These are phyloP conservation scores for Heliconius hewitsoni DNA, from an alignment of 1,140 invertebrate species.

Conservation along the genomic window DNA sequence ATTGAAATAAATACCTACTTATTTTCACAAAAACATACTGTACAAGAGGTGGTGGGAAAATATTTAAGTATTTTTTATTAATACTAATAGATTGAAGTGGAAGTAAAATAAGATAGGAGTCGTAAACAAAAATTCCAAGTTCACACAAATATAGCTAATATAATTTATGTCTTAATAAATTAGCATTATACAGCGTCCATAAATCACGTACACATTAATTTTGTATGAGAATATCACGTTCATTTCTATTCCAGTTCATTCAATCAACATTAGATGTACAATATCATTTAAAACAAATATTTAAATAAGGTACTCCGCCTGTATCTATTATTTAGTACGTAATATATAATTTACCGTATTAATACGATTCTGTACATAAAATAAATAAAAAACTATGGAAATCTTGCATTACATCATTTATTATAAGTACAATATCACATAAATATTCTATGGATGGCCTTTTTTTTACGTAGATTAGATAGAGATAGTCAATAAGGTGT, in stretches of 20 bases:
- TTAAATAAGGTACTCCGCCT: too few relatives aligned
- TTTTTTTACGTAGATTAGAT: too few relatives aligned
- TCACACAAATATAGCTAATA: not conserved
- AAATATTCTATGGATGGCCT: too few relatives aligned
- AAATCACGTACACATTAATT: not conserved
- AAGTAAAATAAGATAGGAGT: not conserved
- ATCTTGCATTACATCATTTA: too few relatives aligned
- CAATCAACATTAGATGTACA: not conserved
- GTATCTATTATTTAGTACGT: too few relatives aligned
- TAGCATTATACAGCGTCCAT: not conserved
- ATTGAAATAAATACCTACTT: not conserved
- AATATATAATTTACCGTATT: too few relatives aligned
- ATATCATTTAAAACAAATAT: not conserved
- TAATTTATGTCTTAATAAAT: slow-evolving; percentile 7
- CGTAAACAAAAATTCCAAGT: not conserved
- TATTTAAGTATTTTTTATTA: not conserved
- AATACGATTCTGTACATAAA: too few relatives aligned
- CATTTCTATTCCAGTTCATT: not conserved
- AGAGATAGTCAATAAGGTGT: too few relatives aligned
- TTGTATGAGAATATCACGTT: not conserved
- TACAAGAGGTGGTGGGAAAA: not conserved
- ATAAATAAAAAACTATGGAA: too few relatives aligned
- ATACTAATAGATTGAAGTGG: not conserved
- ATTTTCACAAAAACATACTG: not conserved
- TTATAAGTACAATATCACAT: too few relatives aligned